Conservation (phyloP, 2,888 invertebrate species). For the Salticus scenicus region DNA sequence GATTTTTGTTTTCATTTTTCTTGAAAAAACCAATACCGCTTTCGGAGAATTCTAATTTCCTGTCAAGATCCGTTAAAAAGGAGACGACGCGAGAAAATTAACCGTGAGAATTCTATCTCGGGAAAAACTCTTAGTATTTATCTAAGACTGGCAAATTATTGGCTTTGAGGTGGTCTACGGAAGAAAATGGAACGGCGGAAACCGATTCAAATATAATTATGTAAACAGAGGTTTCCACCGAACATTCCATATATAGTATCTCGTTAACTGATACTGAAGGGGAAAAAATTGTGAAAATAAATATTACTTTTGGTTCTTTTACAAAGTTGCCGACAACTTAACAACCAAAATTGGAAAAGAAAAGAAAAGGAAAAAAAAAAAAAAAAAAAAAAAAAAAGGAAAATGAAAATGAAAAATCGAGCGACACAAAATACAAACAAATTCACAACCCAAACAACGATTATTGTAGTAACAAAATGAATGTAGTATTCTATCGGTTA, state of each 20-base stretch:
- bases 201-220: neutral
- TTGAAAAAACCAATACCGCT: no score
- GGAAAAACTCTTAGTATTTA: neutral
- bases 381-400: no score
- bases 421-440: neutral
- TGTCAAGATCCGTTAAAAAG: no score
- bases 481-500: neutral
- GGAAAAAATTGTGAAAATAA: slow-evolving; percentile 10
- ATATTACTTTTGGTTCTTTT: neutral
- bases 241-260: neutral
- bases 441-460: slow-evolving; percentile 10
- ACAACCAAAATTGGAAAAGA: neutral
- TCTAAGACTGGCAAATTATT: neutral
- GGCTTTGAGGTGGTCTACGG: neutral
- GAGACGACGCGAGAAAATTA: neutral
- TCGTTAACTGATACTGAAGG: neutral
- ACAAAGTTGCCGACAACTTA: slow-evolving; percentile 9
- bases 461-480: slow-evolving; percentile 14
- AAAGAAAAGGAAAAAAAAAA: neutral
- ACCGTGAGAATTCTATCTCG: neutral
- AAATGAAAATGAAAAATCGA: slow-evolving; percentile 8
- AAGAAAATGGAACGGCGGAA: neutral
- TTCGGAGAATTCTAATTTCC: no score
- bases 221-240: neutral
- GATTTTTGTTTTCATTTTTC: neutral